Evolutionary conservation across 1,140 invertebrate genomes (phyloP).

Genomic region (Rhopalosiphum maidis): DNA sequence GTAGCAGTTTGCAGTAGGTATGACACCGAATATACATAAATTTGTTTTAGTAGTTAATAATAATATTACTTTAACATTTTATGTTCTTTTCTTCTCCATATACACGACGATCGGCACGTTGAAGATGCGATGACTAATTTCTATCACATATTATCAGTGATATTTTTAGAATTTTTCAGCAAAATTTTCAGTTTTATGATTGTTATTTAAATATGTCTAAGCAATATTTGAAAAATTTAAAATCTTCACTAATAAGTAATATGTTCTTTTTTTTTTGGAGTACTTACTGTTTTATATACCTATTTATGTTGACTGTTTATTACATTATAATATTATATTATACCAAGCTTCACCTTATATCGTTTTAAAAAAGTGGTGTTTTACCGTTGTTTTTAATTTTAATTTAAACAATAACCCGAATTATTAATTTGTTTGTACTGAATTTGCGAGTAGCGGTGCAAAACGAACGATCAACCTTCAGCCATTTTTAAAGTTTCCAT

Average conservation of each 20-base stretch:
- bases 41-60: no score
- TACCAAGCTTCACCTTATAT: background rate
- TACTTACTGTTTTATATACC: background rate
- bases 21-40: no score
- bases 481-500: background rate
- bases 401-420: background rate
- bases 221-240: background rate
- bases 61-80: no score
- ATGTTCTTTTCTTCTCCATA: no score
- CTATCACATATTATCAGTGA: background rate
- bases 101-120: background rate
- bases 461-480: background rate
- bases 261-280: background rate
- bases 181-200: background rate
- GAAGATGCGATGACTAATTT: background rate
- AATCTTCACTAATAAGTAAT: no score
- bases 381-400: background rate
- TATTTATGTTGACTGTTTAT: background rate
- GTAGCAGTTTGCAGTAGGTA: no score
- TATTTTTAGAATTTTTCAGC: background rate
- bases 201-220: background rate
- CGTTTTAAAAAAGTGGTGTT: background rate
- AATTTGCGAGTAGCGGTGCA: background rate
- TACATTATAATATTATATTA: background rate
- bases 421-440: background rate